Conservation (phyloP, 2,113 vertebrate genomes). For the Brachyhypopomus gauderio region DNA sequence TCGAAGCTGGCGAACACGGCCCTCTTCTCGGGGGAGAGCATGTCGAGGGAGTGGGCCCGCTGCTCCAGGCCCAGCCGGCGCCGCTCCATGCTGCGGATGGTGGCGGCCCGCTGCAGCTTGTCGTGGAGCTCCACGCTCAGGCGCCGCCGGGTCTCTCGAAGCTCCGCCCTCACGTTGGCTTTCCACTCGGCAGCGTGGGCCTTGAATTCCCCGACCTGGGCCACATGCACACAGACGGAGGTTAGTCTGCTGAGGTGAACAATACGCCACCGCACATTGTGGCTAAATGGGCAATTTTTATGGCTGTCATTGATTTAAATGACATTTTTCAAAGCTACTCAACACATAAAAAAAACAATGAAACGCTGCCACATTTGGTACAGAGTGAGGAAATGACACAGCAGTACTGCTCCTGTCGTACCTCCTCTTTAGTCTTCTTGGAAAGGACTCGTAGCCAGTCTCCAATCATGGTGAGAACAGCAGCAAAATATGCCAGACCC, state of each 20-base stretch:
- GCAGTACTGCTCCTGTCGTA: constrained; percentile 63
- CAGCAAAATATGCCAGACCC: constrained; percentile 96
- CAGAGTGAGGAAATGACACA: background rate
- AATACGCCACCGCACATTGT: background rate
- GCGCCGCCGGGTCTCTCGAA: constrained; percentile 90
- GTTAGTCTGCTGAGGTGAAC: background rate
- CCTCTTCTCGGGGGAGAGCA: constrained; percentile 94
- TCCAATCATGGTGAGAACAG: constrained; percentile 98
- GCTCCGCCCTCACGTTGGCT: constrained; percentile 92
- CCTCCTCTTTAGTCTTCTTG: constrained; percentile 99
- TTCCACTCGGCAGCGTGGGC: constrained; percentile 97
- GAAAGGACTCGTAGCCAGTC: constrained; percentile 97
- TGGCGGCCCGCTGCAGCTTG: constrained; percentile 94
- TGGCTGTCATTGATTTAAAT: too few relatives aligned
- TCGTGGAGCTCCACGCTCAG: constrained; percentile 96
- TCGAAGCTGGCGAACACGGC: constrained; percentile 91
- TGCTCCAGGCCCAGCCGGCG: constrained; percentile 92
- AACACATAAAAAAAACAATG: background rate
- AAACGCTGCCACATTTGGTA: background rate
- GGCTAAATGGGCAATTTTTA: background rate
- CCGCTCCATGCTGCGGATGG: constrained; percentile 97
- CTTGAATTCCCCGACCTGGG: constrained; percentile 93
- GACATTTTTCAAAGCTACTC: background rate
- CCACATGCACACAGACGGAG: background rate
- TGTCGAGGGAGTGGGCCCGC: constrained; percentile 92